Evolutionary conservation across 2,113 vertebrate genomes (phyloP).

Genomic region (Mobula birostris): DNA sequence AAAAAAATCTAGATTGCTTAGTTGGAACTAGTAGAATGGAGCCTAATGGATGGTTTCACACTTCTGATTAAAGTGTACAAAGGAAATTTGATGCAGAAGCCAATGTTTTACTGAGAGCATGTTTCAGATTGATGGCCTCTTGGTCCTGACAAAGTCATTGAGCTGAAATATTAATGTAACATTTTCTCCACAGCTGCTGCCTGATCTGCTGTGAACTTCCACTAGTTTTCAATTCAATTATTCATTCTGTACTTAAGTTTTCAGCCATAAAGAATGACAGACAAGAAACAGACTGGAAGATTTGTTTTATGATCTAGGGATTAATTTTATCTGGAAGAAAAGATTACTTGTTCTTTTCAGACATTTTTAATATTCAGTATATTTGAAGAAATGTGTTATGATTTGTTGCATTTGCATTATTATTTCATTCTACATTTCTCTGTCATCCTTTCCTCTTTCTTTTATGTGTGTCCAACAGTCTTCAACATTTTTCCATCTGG

Average conservation of each 20-base stretch:
- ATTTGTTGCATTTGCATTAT: slow-evolving; percentile 46
- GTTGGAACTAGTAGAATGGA: neutral
- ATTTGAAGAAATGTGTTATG: slow-evolving; percentile 36
- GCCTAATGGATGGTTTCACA: neutral
- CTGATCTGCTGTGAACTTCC: neutral
- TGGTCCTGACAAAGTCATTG: too few relatives aligned
- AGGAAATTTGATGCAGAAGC: neutral
- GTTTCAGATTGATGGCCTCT: neutral
- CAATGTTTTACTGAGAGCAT: neutral
- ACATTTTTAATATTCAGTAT: neutral
- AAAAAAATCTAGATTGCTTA: neutral
- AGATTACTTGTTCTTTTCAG: neutral
- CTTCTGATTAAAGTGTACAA: neutral
- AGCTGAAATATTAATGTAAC: too few relatives aligned
- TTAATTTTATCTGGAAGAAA: neutral
- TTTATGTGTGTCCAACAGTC: slow-evolving; percentile 43
- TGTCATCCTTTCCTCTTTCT: slow-evolving; percentile 44
- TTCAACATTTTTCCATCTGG: slow-evolving; percentile 62
- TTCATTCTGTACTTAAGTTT: neutral
- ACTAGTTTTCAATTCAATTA: too few relatives aligned
- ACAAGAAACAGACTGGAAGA: neutral
- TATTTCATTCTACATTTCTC: slow-evolving; percentile 42
- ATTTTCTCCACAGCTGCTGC: neutral
- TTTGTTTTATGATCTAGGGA: neutral
- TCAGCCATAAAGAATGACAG: neutral